A percentile compares a stretch with the other conserved stretches of the same genome.
These are phyloP conservation scores for Heliconius aoede DNA, from an alignment of 2,888 invertebrate species.

Conservation along the genomic window DNA sequence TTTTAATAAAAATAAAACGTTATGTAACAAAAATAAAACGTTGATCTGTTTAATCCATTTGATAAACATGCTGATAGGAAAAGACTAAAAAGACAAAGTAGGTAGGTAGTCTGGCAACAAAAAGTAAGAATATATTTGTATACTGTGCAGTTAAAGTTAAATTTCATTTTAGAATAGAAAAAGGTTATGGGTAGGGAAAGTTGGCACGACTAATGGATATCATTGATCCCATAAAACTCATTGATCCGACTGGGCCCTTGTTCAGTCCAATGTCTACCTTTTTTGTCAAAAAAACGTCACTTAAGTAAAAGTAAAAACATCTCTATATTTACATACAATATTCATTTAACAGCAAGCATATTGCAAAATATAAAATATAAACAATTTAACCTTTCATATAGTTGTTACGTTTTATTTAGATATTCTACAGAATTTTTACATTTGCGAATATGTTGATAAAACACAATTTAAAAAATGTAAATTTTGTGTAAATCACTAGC, in stretches of 20 bases:
- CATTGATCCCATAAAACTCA: constrained; percentile 13
- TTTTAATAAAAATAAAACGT: no score
- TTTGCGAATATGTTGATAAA: no score
- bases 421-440: no score
- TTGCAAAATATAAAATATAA: no score
- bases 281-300: constrained; percentile 2
- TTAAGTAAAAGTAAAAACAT: not conserved
- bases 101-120: no score
- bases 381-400: no score
- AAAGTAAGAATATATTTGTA: no score
- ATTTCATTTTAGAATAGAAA: not conserved
- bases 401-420: no score
- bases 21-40: not conserved
- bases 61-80: not conserved
- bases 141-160: not conserved
- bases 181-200: not conserved
- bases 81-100: not conserved
- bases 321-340: not conserved
- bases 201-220: not conserved
- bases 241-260: constrained; percentile 9
- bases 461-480: no score
- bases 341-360: not conserved
- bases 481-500: no score
- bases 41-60: not conserved
- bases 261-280: not conserved